phyloP scores from a whole-genome alignment of 2,797 vertebrate species.

The Chromis chromis region DNA sequence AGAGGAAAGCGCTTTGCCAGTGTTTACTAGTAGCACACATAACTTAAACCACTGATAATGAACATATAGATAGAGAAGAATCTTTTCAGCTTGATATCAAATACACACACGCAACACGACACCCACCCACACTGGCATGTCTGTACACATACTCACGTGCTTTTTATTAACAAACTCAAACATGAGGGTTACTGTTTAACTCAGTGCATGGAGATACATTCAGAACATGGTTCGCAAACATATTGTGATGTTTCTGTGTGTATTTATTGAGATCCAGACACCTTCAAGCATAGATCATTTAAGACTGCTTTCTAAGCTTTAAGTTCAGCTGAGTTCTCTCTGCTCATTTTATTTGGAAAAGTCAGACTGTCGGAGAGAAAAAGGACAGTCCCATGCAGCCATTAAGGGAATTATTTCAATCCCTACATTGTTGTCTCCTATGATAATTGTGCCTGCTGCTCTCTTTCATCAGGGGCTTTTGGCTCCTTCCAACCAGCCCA shows the following conservation, averaged over 20 bases:
- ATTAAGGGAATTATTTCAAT: constrained; percentile 80
- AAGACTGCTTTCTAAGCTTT: background rate
- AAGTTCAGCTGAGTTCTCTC: background rate
- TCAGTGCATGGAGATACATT: constrained; percentile 1
- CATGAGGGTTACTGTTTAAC: constrained; percentile 5
- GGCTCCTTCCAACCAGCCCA: constrained; percentile 69
- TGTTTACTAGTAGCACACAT: constrained; percentile 44
- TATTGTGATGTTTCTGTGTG: background rate
- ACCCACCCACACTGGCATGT: constrained; percentile 33
- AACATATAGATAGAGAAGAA: constrained; percentile 23
- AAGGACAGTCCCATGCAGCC: constrained; percentile 31
- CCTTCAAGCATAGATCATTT: background rate
- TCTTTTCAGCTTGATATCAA: constrained; percentile 21
- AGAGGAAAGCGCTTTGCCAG: constrained; percentile 37
- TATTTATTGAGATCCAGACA: constrained; percentile 1
- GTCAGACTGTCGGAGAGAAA: constrained; percentile 38
- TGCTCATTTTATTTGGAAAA: constrained; percentile 28
- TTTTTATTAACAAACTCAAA: constrained; percentile 38
- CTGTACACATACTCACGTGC: constrained; percentile 45
- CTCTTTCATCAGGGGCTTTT: constrained; percentile 64
- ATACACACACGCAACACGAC: constrained; percentile 10
- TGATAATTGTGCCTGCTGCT: constrained; percentile 64
- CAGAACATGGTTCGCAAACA: constrained; percentile 5
- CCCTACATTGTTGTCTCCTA: constrained; percentile 72
- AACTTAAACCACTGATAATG: constrained; percentile 49